Evolutionary conservation across 2,113 vertebrate species (phyloP), one percentile per base, ranked within the genome.

Genomic region (Dromaius novaehollandiae): DNA sequence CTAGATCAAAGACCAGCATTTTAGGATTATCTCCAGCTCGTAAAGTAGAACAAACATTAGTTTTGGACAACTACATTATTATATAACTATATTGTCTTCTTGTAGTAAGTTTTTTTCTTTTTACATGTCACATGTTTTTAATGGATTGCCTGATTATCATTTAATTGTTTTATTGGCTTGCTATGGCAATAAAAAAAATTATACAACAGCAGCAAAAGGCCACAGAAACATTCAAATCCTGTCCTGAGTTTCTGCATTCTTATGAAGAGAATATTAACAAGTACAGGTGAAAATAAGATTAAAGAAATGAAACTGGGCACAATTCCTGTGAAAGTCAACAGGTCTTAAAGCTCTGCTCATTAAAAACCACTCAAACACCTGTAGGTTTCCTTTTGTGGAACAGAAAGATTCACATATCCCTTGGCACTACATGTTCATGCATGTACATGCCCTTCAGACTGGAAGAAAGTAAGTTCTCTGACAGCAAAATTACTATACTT

Each of bases 1-100:
- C 91, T 64, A 96, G 89, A 96, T 97, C 96, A 96, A 97, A 97
- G 93, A 75, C 79, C 20, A 55, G 40, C 64, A 91, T 86, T 97
- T 91, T 70, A 53, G 65, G 80, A 93, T 97, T 91, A 93, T 88
- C 95, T 95, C 73, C 65, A 95, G 51, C 76, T 93, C 61, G 91
- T 65, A 24, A 96, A 89, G 50, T 51, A 91, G 75, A 90, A 93
- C 80, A 94, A 95, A 91, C 65, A 74, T 56, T 56, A 88, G 51
- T 82, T 90, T 68, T 77, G 84, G 68, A 93, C 88, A 96, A 91
- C 89, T 79, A 90, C 73, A 65, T 69, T 69, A 85, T 97, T 96
- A 93, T 68, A 76, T 79, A 96, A 90, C 40, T 82, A 84, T 53
- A 79, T 36, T 86, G 64, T 46, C 64, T 78, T 86, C 61, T 61